Conservation (phyloP, 2,888 invertebrate species). For the Cerceris rybyensis region DNA sequence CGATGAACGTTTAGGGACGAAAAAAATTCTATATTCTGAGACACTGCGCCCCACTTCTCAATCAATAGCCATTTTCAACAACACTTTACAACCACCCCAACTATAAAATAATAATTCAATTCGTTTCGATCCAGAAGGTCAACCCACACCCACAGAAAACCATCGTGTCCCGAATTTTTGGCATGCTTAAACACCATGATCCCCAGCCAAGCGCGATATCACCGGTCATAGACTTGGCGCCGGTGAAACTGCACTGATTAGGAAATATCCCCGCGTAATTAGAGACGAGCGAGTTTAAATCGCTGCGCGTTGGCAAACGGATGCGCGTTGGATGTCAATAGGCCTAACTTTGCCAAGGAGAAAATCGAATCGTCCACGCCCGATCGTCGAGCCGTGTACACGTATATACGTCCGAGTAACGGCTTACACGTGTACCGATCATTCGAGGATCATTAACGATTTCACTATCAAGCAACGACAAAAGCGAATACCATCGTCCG, state of each 20-base stretch:
- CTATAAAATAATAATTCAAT: no score
- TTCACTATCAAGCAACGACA: constrained; percentile 3
- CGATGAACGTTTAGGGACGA: no score
- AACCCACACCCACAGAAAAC: background rate
- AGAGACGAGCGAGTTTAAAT: constrained; percentile 71
- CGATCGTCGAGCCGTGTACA: constrained; percentile 24
- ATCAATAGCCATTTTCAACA: no score
- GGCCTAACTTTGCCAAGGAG: constrained; percentile 66
- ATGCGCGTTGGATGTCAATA: constrained; percentile 74
- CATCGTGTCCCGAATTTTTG: constrained; percentile 25
- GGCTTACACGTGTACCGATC: background rate
- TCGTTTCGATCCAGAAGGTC: no score
- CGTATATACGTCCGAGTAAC: background rate
- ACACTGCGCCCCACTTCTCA: no score
- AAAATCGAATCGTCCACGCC: constrained; percentile 67
- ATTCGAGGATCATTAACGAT: background rate
- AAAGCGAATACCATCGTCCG: background rate
- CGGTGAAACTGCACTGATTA: constrained; percentile 77
- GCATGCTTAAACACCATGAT: constrained; percentile 24
- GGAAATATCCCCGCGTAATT: constrained; percentile 79
- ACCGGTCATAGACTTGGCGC: constrained; percentile 49
- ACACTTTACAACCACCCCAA: no score
- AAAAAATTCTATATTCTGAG: no score
- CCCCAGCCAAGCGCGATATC: constrained; percentile 40
- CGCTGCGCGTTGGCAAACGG: constrained; percentile 59